These are phyloP conservation scores for Sakesphorus luctuosus DNA, from an alignment of 2,113 vertebrate species.

Conservation along the genomic window DNA sequence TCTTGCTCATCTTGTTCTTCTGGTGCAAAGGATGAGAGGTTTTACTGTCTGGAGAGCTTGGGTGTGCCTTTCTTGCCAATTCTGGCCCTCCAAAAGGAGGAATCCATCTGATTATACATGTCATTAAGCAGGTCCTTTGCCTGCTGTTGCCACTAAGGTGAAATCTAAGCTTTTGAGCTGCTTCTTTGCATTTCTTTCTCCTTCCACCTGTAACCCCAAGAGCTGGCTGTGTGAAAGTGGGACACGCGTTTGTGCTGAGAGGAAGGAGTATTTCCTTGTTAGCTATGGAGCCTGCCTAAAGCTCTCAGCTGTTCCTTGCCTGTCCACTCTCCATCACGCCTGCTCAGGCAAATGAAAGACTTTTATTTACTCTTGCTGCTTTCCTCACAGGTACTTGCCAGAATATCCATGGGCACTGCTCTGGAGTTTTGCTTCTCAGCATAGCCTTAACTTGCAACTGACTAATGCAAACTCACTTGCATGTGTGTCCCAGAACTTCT, in stretches of 20 bases:
- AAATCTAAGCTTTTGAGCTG: not conserved
- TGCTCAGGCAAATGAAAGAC: not conserved
- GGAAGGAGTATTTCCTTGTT: not conserved
- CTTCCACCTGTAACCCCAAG: not conserved
- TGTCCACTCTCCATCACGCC: not conserved
- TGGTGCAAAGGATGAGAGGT: not conserved
- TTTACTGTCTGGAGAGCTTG: not conserved
- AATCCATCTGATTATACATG: not conserved
- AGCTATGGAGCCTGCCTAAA: not conserved
- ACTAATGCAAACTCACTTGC: not conserved
- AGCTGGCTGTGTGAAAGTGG: not conserved
- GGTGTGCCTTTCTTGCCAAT: not conserved
- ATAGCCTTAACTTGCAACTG: not conserved
- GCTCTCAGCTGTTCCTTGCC: not conserved
- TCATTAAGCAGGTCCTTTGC: not conserved
- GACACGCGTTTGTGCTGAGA: not conserved
- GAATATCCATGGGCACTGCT: not conserved
- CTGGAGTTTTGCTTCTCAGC: not conserved
- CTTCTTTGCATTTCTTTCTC: not conserved
- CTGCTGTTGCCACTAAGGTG: not conserved
- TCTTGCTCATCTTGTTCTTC: slow-evolving; percentile 24
- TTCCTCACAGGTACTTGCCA: not conserved
- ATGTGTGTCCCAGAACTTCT: not conserved
- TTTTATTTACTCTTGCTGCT: not conserved
- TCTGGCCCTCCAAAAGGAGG: not conserved